Conservation (phyloP, 1,140 invertebrate species). For the Camponotus floridanus region DNA sequence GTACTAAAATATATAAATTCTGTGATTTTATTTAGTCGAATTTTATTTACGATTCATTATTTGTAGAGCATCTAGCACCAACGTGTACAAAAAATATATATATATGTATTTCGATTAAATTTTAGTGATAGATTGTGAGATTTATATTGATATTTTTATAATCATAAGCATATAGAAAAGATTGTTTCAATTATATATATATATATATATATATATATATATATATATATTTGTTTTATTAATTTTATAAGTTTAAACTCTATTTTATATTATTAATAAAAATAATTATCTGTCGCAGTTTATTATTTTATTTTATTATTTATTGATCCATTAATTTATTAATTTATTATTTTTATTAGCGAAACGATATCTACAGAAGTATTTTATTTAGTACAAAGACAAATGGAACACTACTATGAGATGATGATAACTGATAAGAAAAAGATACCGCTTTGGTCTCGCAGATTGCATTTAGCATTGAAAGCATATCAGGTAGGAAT, state of each 20-base stretch:
- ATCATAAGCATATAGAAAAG: not conserved
- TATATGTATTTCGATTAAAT: constrained; percentile 4
- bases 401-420: constrained; percentile 96
- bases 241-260: constrained; percentile 24
- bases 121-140: constrained; percentile 24
- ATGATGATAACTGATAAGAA: constrained; percentile 95
- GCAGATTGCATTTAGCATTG: constrained; percentile 93
- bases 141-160: constrained; percentile 9
- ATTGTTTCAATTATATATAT: not conserved
- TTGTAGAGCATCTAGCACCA: not conserved
- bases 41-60: constrained; percentile 34
- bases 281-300: not conserved
- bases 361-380: constrained; percentile 95
- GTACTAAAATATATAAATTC: not conserved
- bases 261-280: constrained; percentile 48
- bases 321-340: constrained; percentile 69
- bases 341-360: constrained; percentile 83
- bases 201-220: constrained; percentile 32
- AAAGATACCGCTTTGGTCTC: constrained; percentile 93
- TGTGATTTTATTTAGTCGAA: constrained; percentile 17
- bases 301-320: constrained; percentile 67
- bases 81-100: not conserved
- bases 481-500: constrained; percentile 89
- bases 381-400: constrained; percentile 97
- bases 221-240: not conserved